Conservation (phyloP, 2,888 invertebrate species). For the Eledona agricola region DNA sequence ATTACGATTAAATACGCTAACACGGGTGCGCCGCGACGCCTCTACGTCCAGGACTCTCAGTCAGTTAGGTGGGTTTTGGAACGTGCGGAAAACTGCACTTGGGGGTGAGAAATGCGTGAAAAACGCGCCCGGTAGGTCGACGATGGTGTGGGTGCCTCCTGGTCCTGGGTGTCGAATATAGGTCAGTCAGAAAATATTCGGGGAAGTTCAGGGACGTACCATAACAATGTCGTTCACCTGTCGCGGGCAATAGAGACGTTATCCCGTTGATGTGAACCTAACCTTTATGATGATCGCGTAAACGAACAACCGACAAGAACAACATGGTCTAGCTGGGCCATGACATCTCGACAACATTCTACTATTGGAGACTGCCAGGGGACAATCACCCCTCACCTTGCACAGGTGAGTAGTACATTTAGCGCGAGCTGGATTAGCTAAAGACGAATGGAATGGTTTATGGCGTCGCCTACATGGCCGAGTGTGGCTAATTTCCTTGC, state of each 20-base stretch:
- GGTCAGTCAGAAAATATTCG: slow-evolving; percentile 32
- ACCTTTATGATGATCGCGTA: slow-evolving; percentile 47
- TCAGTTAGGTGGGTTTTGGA: slow-evolving; percentile 18
- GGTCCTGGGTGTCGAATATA: slow-evolving; percentile 11
- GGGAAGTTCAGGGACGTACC: slow-evolving; percentile 23
- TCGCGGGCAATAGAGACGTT: slow-evolving; percentile 25
- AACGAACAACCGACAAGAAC: slow-evolving; percentile 48
- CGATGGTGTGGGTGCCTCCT: no score
- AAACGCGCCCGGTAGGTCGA: no score
- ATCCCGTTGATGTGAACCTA: slow-evolving; percentile 35
- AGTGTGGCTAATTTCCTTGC: slow-evolving; percentile 12
- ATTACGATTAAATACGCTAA: slow-evolving; percentile 41
- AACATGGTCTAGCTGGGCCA: slow-evolving; percentile 61
- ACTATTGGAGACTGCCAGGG: slow-evolving; percentile 55
- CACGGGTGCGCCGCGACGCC: slow-evolving; percentile 1
- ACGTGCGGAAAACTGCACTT: slow-evolving; percentile 13
- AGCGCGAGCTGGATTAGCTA: slow-evolving; percentile 5
- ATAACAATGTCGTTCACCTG: slow-evolving; percentile 27
- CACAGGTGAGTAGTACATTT: slow-evolving; percentile 44
- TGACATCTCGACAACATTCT: slow-evolving; percentile 61
- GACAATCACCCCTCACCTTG: slow-evolving; percentile 51
- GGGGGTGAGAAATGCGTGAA: no score
- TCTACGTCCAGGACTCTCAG: background rate
- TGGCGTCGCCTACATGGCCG: slow-evolving; percentile 21
- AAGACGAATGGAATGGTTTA: slow-evolving; percentile 14